Evolutionary conservation across 2,113 vertebrate species (phyloP), one percentile per base, ranked within the genome.

Genomic region (Laterallus jamaicensis): DNA sequence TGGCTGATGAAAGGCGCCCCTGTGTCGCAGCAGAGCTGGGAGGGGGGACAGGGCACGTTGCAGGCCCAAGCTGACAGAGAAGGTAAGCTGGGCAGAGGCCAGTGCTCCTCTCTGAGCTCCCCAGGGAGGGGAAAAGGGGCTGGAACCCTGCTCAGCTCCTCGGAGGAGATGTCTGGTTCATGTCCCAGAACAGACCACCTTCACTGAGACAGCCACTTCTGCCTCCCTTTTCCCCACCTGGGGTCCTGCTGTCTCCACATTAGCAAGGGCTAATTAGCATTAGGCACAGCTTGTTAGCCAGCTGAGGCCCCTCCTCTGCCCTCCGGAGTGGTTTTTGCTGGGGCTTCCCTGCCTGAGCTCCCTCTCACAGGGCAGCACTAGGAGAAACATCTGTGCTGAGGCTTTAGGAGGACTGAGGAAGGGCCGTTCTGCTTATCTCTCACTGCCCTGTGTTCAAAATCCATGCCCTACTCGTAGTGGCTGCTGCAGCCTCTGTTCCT

Each of bases 101-200:
- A 55, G 37, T 40, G 52, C 26, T 92, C n/a, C 20, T 78, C 20
- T 78, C 39, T 7, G 8, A 73, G 47, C 54, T 44, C 37, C 73
- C 18, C 13, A 28, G 29, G 28, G 14, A 63, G 69, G 42, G 54
- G 56, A 37, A 60, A 76, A 6, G 8, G 7, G 29, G 39, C 35
- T 68, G 42, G 32, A 50, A 71, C 29, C 11, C 15, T 0, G 2
- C 0, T 19, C 3, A 8, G 32, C 18, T 91, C 42, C 58, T 22
- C 39, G 40, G 40, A 64, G 28, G 59, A 75, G 44, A 32, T 60
- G 22, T 29, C 42, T 86, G 37, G 6, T 59, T 76, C 8, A 3
- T 52, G 54, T 63, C 19, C 40, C 56, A 56, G 37, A 73, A 52
- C 22, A 44, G n/a, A 19, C 22, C 40, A 4, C 32, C 39, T 78